Evolutionary conservation across 2,113 vertebrate species (phyloP), one percentile per base, ranked within the genome.

Genomic region (Caranx ignobilis): DNA sequence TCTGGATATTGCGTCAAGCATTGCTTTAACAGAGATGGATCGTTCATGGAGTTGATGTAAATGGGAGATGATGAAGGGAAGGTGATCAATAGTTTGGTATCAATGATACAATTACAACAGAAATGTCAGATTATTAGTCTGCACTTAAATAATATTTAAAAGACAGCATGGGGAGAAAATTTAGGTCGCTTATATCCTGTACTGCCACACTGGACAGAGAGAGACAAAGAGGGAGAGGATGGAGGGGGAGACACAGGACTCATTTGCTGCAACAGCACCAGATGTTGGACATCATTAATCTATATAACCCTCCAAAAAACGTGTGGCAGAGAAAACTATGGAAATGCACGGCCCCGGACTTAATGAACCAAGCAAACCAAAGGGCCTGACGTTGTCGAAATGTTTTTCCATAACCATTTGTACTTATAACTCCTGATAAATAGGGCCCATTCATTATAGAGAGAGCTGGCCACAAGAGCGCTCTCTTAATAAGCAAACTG

Each of bases 231-330:
- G 34, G 13, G n/a, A 35, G 26, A 39, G 11, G 60, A 18, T 7
- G 26, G 34, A 54, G 10, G 37, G 31, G 35, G 43, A 73, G 48
- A 67, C 2, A 39, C 39, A 41, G 35, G 37, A 43, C 60, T 64
- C 19, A 39, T 55, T 65, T 41, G 62, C 55, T 57, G 45, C 11
- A 4, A 66, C 21, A 59, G 57, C 63, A 77, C 66, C 52, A 57
- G 60, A 63, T 60, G n/a, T 32, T 63, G 26, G 32, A 35, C 45
- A n/a, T 65, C 62, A 76, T 63, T 80, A 54, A 78, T 86, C 71
- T 69, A 65, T 50, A 61, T 65, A 26, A 26, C 26, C 26, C 26
- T 79, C 19, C 55, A 2, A 16, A 54, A 78, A 50, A 73, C 52
- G 39, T 34, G 39, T 47, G 13, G 56, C 0, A 34, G 39, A 52